Base-by-base conservation (phyloP, 2,888 invertebrate species). In the Dynastes grantii region DNA sequence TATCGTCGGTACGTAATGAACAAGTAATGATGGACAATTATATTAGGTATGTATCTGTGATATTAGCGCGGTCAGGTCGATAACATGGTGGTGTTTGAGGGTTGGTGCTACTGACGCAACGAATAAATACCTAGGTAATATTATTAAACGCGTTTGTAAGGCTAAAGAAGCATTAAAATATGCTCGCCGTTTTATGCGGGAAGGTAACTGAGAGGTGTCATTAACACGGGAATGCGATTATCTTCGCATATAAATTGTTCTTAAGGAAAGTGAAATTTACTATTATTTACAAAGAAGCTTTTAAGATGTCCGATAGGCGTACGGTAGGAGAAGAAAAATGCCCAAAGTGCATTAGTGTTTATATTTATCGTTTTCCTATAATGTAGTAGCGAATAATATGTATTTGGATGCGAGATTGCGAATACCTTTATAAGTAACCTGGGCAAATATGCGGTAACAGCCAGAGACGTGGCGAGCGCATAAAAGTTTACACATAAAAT, bases 91-190 rank as follows among this genome's bases (percentile, higher is more conserved):
- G 55, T 27, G n/a, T 27, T 55, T 55, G 22, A 55, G 27, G 55
- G 55, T 55, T 55, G 55, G 16, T 9, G 22, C 22, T 55, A 55
- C 55, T 55, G 55, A 55, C 55, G 55, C 55, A 55, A 55, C n/a
- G 55, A 8, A 45, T 8, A 45, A 45, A 45, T 45, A 5, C 32
- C 32, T 5, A 9, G 45, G 11, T 8, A 45, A 45, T 11, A 45
- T 45, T 45, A 6, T 2, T 45, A 55, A 16, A 16, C 22, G 16
- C 22, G 16, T 22, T 55, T 55, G 55, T 22, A 5, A 22, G 5
- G 55, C 55, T 55, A 22, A 45, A 45, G 45, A 45, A 45, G 45
- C 45, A 45, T 11, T 45, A 45, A 55, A 22, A 22, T 55, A 55
- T 55, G 16, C 55, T 9, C 16, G 22, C 55, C 16, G 22, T 22